Evolutionary conservation across 2,797 vertebrate genomes (phyloP).

Genomic region (Coregonus suidteri): DNA sequence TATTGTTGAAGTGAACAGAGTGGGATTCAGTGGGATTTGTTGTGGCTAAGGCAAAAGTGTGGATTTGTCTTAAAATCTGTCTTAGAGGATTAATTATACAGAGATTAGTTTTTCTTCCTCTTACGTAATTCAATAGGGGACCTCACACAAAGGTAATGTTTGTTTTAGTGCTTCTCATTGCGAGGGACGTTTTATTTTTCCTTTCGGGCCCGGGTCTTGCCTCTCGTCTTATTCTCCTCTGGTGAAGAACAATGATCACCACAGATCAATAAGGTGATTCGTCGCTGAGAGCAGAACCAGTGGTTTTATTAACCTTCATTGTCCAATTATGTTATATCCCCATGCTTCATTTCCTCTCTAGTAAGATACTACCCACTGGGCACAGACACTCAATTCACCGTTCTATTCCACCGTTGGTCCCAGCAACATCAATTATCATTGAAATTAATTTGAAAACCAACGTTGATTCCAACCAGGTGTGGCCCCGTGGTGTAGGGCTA

Average conservation of each 20-base stretch:
- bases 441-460: no score
- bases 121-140: not conserved
- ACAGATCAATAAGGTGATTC: not conserved
- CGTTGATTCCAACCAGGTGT: no score
- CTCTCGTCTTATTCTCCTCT: not conserved
- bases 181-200: no score
- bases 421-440: no score
- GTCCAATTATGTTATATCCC: not conserved
- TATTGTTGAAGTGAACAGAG: not conserved
- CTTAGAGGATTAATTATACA: no score
- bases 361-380: no score
- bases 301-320: not conserved
- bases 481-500: no score
- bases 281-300: not conserved
- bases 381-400: no score
- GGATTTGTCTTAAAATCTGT: not conserved
- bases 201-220: no score
- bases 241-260: not conserved
- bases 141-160: not conserved
- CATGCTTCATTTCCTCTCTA: no score
- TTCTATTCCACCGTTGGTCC: no score
- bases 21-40: not conserved
- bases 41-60: not conserved
- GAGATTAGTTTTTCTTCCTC: no score
- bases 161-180: not conserved